These are phyloP conservation scores for Staurois parvus DNA, from an alignment of 2,797 vertebrate genomes.

Conservation along the genomic window DNA sequence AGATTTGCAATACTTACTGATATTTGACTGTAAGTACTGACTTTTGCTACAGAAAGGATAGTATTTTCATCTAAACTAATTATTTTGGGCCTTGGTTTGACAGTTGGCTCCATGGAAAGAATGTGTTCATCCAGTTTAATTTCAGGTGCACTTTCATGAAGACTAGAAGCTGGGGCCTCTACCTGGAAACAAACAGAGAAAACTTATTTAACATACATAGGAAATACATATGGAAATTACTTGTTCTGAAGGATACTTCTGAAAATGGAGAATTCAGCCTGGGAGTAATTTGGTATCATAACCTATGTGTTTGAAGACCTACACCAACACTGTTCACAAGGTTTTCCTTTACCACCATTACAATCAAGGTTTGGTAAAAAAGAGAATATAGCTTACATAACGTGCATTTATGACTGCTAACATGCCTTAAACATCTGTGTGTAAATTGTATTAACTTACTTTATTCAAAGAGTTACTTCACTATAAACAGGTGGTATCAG, in stretches of 20 bases:
- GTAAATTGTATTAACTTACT: no score
- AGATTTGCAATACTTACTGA: slow-evolving; percentile 75
- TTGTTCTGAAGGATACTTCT: not conserved
- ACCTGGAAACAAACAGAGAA: slow-evolving; percentile 2
- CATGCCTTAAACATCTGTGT: no score
- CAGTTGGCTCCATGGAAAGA: slow-evolving; percentile 79
- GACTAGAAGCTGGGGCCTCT: slow-evolving; percentile 62
- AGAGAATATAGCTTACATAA: no score
- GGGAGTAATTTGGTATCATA: no score
- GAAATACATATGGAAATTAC: not conserved
- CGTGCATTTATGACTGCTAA: no score
- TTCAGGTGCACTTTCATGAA: slow-evolving; percentile 65
- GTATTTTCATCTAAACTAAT: slow-evolving; percentile 80
- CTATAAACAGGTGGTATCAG: no score
- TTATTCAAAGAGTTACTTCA: no score
- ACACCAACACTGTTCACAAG: no score
- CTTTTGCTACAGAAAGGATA: slow-evolving; percentile 76
- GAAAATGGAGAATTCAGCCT: no score
- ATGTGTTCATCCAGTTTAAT: slow-evolving; percentile 74
- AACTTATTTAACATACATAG: not conserved
- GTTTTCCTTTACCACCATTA: no score
- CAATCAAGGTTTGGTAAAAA: no score
- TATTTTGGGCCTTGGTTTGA: slow-evolving; percentile 78
- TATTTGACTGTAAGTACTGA: slow-evolving; percentile 83
- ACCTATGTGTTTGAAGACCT: no score